Evolutionary conservation across 23 tunicate genomes (phyloP), one percentile per base, ranked within the genome.

Genomic region (Trididemnum miniatum): DNA sequence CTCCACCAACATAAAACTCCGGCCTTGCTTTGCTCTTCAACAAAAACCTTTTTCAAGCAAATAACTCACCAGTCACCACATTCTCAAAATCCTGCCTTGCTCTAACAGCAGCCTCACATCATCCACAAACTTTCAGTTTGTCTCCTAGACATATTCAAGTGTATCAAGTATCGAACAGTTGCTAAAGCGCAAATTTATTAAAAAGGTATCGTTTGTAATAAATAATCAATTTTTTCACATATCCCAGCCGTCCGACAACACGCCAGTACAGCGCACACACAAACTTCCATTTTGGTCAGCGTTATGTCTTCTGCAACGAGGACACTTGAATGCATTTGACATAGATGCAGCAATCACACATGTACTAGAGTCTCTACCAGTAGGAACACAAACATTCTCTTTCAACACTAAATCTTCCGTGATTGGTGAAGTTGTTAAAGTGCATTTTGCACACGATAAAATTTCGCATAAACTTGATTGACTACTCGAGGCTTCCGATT

Each of bases 221-320:
- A n/a, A n/a, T n/a, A n/a, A n/a, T n/a, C n/a, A 62, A 22, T 20
- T 62, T n/a, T 18, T 12, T 62, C 67, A 67, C 2, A 3, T 2
- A 32, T 87, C 91, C 97, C 97, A 92, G n/a, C 72, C 71, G 26
- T 72, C 64, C 15, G 97, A 64, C 24, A 92, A 51, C 37, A 83
- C 97, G 64, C 44, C 34, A 20, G 85, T 88, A 65, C 97, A 92
- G 32, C 92, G 84, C 20, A 71, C 79, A 36, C 97, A 92, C 51
- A 90, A 74, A 2, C 79, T 34, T 33, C 88, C 86, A 27, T 75
- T 66, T 25, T 60, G 26, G 30, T 54, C 59, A 38, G 91, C 62
- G 1, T 79, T 86, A 29, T 77, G 33, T 36, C 57, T 82, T 51
- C 97, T 54, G 51, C 97, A 91, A 65, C 97, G 72, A 25, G 89